Base-by-base conservation (phyloP, 1,140 invertebrate species). In the Drosophila melanica region DNA sequence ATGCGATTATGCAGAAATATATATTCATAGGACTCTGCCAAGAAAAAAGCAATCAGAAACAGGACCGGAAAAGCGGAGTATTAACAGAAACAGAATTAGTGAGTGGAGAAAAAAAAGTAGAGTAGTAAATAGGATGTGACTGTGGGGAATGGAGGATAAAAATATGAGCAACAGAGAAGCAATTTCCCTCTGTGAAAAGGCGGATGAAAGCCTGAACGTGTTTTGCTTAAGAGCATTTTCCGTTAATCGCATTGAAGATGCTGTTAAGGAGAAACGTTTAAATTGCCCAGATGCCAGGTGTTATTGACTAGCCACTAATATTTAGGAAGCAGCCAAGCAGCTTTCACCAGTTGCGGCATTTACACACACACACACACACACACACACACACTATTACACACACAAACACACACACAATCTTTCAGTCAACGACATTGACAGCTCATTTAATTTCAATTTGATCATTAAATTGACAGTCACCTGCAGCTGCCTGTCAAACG, bases 401-500 rank as follows among this genome's bases (percentile, higher is more conserved):
- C 4, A 33, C 30, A 33, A 16, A 42, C 2, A 23, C 20, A 20
- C 16, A 55, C 12, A 42, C 9, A 33, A 37, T n/a, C 53, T 50
- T 53, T 59, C 63, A 73, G 65, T 75, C 45, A 64, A 65, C 60
- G 65, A 47, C 59, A 70, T 41, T 60, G 71, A 75, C 71, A 77
- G 71, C 71, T 70, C 75, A 77, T 77, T 77, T 77, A 77, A 77
- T 77, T 77, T 74, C 75, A 77, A 69, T 77, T 77, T 75, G 71
- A 77, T 77, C 75, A 77, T 77, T 77, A 77, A 69, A 77, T 77
- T 77, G 71, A 77, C 71, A 77, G 59, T 66, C 59, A 44, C 35
- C 64, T 45, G 33, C 62, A 44, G 54, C 14, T 57, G 59, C 42
- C 65, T 65, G 48, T 74, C 71, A 54, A 77, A 57, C 64, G 44